Evolutionary conservation across 2,797 vertebrate genomes (phyloP), one percentile per base, ranked within the genome.

Genomic region (Echeneis naucrates): DNA sequence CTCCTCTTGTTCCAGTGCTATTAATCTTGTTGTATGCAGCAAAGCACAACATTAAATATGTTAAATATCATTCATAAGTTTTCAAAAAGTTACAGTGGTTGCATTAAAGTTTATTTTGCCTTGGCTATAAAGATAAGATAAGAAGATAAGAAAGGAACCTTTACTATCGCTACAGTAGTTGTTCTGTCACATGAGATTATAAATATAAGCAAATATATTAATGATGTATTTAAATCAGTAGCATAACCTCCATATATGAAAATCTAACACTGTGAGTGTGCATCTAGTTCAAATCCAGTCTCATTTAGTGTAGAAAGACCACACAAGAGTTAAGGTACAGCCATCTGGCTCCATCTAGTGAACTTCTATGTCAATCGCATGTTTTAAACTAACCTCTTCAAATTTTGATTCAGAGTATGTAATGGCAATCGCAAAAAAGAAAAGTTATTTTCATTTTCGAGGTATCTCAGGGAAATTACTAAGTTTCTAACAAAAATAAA

Each of bases 311-410:
- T 16, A 32, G 14, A 23, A 38, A 53, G 4, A 11, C 21, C 4
- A 12, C 37, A 47, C 1, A 16, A 55, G 23, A 26, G 3, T 30
- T 30, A 73, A 74, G 50, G 21, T 27, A 38, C 68, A 89, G 71
- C 56, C 40, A 69, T 76, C 73, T 88, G 69, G 86, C 87, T 9
- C 92, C 90, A 90, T 82, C 92, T 91, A 91, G 89, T 89, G 92
- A 68, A 26, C 10, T 30, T 61, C 71, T 55, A 4, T 53, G 64
- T 75, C 21, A 75, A 45, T 75, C 68, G 79, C 88, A 81, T 67
- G 38, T 47, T 50, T 6, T 35, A 5, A 63, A 16, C 35, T 48
- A 51, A 57, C 2, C 12, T 33, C 21, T 3, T 47, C 8, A 19
- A 14, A 47, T 24, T 3, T 32, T 35, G 8, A 32, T 8, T 37